phyloP scores from a whole-genome alignment of 2,797 vertebrate species.

The Cyclura pinguis region DNA sequence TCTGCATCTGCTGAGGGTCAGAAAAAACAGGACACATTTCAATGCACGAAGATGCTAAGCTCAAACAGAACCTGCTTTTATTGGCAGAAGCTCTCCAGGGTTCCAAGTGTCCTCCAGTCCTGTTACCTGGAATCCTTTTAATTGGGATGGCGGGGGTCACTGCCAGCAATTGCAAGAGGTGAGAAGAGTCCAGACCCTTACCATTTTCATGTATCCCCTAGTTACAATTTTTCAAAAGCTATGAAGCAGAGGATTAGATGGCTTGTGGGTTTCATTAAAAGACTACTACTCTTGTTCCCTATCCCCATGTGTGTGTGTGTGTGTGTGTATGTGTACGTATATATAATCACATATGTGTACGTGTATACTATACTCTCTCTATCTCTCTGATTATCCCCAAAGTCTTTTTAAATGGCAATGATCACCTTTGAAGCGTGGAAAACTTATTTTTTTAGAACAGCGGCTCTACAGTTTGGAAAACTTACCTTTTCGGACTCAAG shows the following conservation, averaged over 20 bases:
- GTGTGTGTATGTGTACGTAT: no score
- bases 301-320: no score
- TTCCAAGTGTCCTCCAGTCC: neutral
- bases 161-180: neutral
- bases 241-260: no score
- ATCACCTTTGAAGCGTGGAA: no score
- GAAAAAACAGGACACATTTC: neutral
- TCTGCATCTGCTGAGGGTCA: neutral
- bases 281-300: neutral
- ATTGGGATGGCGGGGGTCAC: neutral
- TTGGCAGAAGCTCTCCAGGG: neutral
- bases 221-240: neutral
- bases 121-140: neutral
- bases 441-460: no score
- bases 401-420: no score
- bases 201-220: neutral
- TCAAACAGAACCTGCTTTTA: neutral
- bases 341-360: no score
- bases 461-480: neutral
- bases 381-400: no score
- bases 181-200: neutral
- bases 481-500: neutral
- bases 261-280: neutral
- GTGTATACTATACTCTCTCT: no score
- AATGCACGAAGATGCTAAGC: neutral